Base-by-base conservation (phyloP, 2,113 vertebrate genomes). In the Pantherophis guttatus region DNA sequence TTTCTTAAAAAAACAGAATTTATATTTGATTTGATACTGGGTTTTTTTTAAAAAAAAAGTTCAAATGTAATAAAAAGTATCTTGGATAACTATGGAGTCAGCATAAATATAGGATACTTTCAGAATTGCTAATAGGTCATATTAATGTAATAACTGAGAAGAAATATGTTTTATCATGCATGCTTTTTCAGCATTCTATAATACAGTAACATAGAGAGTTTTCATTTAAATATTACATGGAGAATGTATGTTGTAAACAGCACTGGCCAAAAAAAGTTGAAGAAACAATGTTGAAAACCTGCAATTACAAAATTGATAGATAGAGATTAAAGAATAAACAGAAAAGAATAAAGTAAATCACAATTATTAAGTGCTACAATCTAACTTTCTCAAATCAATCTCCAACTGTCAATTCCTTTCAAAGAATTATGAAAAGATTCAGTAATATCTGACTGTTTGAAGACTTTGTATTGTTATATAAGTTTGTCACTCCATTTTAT, bases 401-500 rank as follows among this genome's bases (percentile, higher is more conserved):
- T 29, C 33, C 65, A 29, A 87, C 29, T 50, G 15, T 48, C 17
- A 81, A 10, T n/a, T 52, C 4, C 12, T 92, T 0, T 0, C 91
- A 91, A 33, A 91, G 53, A 94, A 10, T 48, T 93, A 87, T 91
- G 29, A 95, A 1, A 70, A 26, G 0, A 15, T 70, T 70, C 13
- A 57, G 48, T 57, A 75, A 89, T 54, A 75, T 70, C 29, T 86
- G 21, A 0, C 8, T 2, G 88, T 12, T 58, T 50, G n/a, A 0
- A 1, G 62, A 52, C 29, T 7, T 59, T 52, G 8, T 50, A 91
- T 55, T 1, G 87, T 53, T 15, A 0, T 1, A 29, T 12, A 93
- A 90, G 53, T 52, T 92, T 91, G 26, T 8, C 58, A 55, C 26
- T 58, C 58, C 62, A 89, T 94, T 94, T 95, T 95, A 94, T 95